These are phyloP conservation scores for Oscheius sp. DNA, from an alignment of 1,140 invertebrate species.

Conservation along the genomic window DNA sequence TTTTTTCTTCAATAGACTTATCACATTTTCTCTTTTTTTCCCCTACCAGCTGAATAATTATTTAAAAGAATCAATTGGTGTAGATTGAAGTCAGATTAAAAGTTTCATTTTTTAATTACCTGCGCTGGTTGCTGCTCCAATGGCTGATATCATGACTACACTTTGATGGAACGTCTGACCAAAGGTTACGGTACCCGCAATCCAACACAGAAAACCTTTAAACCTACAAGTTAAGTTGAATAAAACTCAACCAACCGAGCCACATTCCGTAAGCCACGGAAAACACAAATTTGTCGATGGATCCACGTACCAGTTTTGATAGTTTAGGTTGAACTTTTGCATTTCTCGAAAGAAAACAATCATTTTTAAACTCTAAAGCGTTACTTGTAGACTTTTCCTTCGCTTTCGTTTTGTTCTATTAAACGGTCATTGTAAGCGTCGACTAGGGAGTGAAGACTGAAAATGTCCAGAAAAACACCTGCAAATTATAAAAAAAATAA, in stretches of 20 bases:
- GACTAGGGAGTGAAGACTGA: slow-evolving; percentile 22
- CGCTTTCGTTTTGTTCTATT: not conserved
- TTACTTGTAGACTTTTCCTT: slow-evolving; percentile 9
- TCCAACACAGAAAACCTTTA: slow-evolving; percentile 19
- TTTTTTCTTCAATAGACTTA: too few relatives aligned
- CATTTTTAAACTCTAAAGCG: not conserved
- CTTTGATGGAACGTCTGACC: not conserved
- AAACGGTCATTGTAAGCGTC: slow-evolving; percentile 15
- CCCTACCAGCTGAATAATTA: slow-evolving; percentile 3
- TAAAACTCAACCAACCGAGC: too few relatives aligned
- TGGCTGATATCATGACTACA: not conserved
- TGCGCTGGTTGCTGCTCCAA: slow-evolving; percentile 12
- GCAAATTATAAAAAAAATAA: not conserved
- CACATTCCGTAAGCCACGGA: slow-evolving; percentile 17
- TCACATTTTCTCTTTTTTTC: too few relatives aligned
- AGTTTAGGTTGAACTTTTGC: not conserved
- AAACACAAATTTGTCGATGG: slow-evolving; percentile 17
- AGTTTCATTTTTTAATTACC: too few relatives aligned
- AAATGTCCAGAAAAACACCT: slow-evolving; percentile 22
- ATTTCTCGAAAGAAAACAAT: slow-evolving; percentile 12
- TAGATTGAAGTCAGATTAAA: too few relatives aligned
- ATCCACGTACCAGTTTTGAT: slow-evolving; percentile 19
- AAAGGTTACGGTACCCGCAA: slow-evolving; percentile 20
- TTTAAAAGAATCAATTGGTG: not conserved
- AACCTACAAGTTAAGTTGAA: too few relatives aligned